Base-by-base conservation (phyloP, 2,888 invertebrate genomes). In the Maniola hyperantus region DNA sequence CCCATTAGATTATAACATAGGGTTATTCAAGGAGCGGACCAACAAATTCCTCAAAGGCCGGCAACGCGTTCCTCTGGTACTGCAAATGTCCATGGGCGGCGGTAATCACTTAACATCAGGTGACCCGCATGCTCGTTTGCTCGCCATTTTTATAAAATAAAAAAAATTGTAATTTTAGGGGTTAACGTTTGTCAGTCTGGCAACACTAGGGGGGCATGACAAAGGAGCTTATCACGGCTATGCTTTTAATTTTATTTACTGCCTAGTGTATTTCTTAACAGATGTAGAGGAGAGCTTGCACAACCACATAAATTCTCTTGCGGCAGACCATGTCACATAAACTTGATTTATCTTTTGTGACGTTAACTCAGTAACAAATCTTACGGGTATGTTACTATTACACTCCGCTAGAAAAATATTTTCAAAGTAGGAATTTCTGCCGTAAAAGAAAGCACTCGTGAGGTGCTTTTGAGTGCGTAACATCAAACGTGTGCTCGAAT, bases 271-370 rank as follows among this genome's bases (percentile, higher is more conserved):
- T 70, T 70, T 67, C 68, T 68, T 70, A 70, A 55, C 68, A 71
- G 66, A 73, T 69, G 69, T 68, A 88, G 81, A 80, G 77, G 76
- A 79, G 81, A 76, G 74, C 78, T 81, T 83, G 80, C 79, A 81
- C 77, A 81, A 79, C 79, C 79, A 81, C 87, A 89, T 91, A 91
- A 89, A 91, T 91, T 85, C 81, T 74, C 75, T 76, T 82, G 84
- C 83, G 87, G 85, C 89, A 87, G 84, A 83, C 78, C 76, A 82
- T 79, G 91, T 85, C 90, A 88, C 90, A 90, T 90, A 90, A 91
- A 91, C 85, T 85, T 91, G 90, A 91, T 91, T 91, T 91, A 91
- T 90, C 81, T 85, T 76, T 80, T 79, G 82, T 88, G 84, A 88
- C 85, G 77, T 84, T 85, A 87, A 86, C 85, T 88, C 80, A 81